Evolutionary conservation across 2,888 invertebrate species (phyloP).

Genomic region (Koerneria pararmatus): DNA sequence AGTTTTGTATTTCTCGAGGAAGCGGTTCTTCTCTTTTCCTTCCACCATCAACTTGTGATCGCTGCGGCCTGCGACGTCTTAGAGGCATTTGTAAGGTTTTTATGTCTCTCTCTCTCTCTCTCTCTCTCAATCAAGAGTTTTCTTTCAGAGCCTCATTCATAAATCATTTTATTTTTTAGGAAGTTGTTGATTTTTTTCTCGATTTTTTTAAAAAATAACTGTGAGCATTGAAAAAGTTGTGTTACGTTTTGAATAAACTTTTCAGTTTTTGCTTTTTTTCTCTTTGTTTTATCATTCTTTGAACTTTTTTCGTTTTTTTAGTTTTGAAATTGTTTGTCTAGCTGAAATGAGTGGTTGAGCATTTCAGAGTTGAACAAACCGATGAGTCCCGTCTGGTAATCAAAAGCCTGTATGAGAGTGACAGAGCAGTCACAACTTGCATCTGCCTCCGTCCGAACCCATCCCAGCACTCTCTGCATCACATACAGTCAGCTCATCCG

Average conservation of each 20-base stretch:
- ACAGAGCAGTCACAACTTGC: background rate
- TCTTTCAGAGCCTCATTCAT: no score
- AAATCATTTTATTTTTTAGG: no score
- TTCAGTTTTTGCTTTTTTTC: no score
- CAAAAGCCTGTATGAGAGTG: slow-evolving; percentile 15
- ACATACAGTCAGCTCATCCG: no score
- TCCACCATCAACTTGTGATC: slow-evolving; percentile 19
- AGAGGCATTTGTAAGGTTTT: background rate
- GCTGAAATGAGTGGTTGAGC: background rate
- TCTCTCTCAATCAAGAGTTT: no score
- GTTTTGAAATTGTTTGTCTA: background rate
- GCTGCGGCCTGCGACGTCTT: slow-evolving; percentile 1
- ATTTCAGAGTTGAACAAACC: background rate
- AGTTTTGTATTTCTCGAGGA: slow-evolving; percentile 9
- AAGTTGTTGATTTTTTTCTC: no score
- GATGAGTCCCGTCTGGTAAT: slow-evolving; percentile 13
- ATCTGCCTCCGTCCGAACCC: background rate
- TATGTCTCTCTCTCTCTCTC: no score
- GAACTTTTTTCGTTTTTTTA: background rate
- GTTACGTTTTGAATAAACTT: no score
- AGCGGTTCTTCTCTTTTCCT: slow-evolving; percentile 14
- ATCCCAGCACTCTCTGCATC: slow-evolving; percentile 7
- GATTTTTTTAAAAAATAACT: no score
- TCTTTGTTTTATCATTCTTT: no score
- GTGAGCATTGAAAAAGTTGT: no score